Conservation (phyloP, 2,113 vertebrate genomes). For the Chinchilla lanigera region DNA sequence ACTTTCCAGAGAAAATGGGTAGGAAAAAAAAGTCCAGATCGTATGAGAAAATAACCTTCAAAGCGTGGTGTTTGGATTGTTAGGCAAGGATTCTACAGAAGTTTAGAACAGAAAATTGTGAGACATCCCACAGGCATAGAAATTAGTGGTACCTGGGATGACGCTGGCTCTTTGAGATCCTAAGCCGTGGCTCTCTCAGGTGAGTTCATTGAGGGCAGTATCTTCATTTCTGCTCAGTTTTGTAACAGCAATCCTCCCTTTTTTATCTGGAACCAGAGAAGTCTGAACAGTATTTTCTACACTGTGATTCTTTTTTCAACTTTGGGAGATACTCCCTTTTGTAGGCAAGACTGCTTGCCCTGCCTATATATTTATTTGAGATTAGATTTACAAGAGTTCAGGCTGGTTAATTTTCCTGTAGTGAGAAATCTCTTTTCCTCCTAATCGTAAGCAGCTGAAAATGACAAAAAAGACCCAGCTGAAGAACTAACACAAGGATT, state of each 20-base stretch:
- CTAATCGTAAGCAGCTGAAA: constrained; percentile 64
- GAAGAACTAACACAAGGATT: constrained; percentile 14
- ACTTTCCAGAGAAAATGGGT: not conserved
- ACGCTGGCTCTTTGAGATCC: not conserved
- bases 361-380: not conserved
- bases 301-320: constrained; percentile 35
- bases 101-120: not conserved
- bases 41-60: not conserved
- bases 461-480: not conserved
- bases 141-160: not conserved
- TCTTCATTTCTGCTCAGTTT: not conserved
- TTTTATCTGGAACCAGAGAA: not conserved
- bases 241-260: not conserved
- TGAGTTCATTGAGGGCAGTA: not conserved
- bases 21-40: not conserved
- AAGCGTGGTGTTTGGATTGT: not conserved
- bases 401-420: constrained; percentile 17
- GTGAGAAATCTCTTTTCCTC: not conserved
- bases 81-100: not conserved
- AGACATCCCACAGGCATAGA: not conserved
- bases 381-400: constrained; percentile 38
- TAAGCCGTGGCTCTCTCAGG: not conserved
- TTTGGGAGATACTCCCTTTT: constrained; percentile 63
- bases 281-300: constrained; percentile 60
- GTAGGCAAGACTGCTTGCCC: constrained; percentile 57